These are phyloP conservation scores for Stomorhina lunata DNA, from an alignment of 2,888 invertebrate genomes.

Conservation along the genomic window DNA sequence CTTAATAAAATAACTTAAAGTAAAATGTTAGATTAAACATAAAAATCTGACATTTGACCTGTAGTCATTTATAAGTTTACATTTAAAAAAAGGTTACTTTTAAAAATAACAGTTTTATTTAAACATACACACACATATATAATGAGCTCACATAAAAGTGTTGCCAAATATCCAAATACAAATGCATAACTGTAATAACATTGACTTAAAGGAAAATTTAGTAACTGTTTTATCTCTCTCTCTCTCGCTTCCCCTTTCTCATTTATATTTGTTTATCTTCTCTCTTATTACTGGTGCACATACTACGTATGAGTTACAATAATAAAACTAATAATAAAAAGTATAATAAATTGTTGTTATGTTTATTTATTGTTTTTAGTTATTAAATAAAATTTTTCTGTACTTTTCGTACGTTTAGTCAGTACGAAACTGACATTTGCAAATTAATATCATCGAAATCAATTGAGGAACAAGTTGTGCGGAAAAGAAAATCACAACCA, in stretches of 20 bases:
- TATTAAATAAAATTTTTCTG: not conserved
- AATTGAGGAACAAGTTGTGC: conserved; percentile 16
- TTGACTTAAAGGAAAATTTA: no score
- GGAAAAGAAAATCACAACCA: conserved; percentile 1
- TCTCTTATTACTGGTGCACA: not conserved
- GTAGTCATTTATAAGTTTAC: no score
- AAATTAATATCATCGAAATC: conserved; percentile 35
- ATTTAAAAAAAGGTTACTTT: no score
- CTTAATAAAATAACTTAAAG: no score
- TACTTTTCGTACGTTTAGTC: not conserved
- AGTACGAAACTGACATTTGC: not conserved
- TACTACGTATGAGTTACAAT: conserved; percentile 21
- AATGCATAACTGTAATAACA: no score
- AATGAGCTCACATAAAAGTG: no score
- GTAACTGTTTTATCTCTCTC: not conserved
- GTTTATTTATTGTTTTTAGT: conserved; percentile 5
- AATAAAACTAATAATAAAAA: conserved; percentile 20
- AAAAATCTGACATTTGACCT: no score
- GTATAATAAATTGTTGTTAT: conserved; percentile 17
- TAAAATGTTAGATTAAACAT: no score
- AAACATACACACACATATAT: no score
- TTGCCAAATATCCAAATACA: no score
- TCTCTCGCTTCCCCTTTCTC: not conserved
- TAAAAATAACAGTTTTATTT: no score
- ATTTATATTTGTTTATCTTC: not conserved